Evolutionary conservation across 2,113 vertebrate species (phyloP).

Genomic region (Dryoscopus gambensis): DNA sequence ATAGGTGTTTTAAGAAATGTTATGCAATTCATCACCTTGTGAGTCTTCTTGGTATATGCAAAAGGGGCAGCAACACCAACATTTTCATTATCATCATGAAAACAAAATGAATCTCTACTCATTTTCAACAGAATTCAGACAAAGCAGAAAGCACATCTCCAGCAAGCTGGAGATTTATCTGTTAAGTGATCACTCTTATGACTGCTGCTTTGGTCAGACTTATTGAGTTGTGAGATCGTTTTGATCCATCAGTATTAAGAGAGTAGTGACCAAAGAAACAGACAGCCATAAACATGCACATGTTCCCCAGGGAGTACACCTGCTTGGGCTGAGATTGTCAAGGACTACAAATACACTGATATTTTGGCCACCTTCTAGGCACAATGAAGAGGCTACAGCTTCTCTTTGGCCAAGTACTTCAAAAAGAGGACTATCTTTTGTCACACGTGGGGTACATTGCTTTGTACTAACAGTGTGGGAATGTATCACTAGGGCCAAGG

Average conservation of each 20-base stretch:
- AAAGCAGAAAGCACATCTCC: neutral
- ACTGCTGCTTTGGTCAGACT: neutral
- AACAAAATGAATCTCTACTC: neutral
- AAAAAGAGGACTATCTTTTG: neutral
- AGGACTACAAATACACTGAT: neutral
- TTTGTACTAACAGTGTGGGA: neutral
- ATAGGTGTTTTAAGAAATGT: neutral
- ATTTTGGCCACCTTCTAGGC: neutral
- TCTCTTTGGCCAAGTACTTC: neutral
- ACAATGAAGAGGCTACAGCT: neutral
- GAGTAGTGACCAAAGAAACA: neutral
- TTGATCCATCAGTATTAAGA: neutral
- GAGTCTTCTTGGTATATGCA: neutral
- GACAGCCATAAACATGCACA: fast-evolving
- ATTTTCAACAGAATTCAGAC: neutral
- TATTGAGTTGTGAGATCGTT: neutral
- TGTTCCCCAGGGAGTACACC: neutral
- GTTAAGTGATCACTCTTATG: neutral
- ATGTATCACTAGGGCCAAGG: neutral
- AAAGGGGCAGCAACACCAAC: neutral
- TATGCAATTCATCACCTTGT: neutral
- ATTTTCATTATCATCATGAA: neutral
- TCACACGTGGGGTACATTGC: neutral
- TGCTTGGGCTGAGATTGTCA: neutral
- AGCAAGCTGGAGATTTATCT: neutral